phyloP scores from a whole-genome alignment of 2,797 vertebrate genomes.

The Otus scops region DNA sequence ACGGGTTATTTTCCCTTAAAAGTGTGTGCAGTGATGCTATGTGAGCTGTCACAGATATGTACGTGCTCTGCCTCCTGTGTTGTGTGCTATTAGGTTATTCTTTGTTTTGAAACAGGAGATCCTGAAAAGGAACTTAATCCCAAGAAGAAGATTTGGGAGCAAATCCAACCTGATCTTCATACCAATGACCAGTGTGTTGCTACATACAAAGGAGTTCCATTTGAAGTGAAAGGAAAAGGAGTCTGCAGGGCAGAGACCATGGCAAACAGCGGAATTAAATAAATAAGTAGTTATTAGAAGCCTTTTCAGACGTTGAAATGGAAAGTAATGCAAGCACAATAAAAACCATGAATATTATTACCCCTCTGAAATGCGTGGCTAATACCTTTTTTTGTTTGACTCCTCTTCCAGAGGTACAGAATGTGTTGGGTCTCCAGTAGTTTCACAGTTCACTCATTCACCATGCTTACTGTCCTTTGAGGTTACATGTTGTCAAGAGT shows the following conservation, averaged over 20 bases:
- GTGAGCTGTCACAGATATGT: neutral
- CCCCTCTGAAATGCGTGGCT: slow-evolving; percentile 20
- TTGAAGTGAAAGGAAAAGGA: slow-evolving; percentile 92
- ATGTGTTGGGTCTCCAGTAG: neutral
- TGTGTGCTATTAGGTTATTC: slow-evolving; percentile 6
- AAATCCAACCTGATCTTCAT: slow-evolving; percentile 91
- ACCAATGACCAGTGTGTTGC: slow-evolving; percentile 88
- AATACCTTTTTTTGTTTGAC: slow-evolving; percentile 44
- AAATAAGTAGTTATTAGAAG: slow-evolving; percentile 71
- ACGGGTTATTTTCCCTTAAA: neutral
- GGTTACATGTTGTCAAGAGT: neutral
- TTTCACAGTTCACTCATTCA: neutral
- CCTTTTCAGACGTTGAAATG: slow-evolving; percentile 25
- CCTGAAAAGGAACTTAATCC: slow-evolving; percentile 97
- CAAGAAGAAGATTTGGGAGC: slow-evolving; percentile 99
- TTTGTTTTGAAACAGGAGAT: slow-evolving; percentile 83
- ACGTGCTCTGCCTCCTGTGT: neutral
- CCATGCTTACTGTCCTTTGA: neutral
- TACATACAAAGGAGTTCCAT: slow-evolving; percentile 91
- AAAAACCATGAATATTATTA: slow-evolving; percentile 67
- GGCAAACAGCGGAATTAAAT: slow-evolving; percentile 93
- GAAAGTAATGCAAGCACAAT: slow-evolving; percentile 78
- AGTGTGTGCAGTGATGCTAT: neutral
- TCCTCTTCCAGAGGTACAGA: neutral
- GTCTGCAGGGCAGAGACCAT: slow-evolving; percentile 92